Conservation (phyloP, 2,888 invertebrate genomes). For the Nephrotoma flavescens region DNA sequence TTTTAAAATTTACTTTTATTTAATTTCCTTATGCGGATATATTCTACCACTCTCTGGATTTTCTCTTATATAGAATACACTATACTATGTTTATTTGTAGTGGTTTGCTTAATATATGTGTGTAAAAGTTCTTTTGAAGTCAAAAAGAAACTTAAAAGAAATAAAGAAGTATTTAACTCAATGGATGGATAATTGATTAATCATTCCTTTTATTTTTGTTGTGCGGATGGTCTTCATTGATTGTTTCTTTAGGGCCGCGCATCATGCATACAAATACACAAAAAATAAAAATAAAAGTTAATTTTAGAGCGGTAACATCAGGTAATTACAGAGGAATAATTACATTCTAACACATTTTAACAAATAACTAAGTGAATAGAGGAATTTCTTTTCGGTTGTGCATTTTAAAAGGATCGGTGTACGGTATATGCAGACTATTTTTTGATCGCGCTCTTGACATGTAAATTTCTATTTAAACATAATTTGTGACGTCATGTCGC, state of each 20-base stretch:
- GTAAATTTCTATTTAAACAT: neutral
- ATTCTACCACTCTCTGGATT: neutral
- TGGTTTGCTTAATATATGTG: neutral
- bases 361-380: neutral
- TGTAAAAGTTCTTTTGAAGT: neutral
- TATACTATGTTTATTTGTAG: neutral
- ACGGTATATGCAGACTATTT: neutral
- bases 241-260: neutral
- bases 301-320: slow-evolving; percentile 3
- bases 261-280: neutral
- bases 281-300: neutral
- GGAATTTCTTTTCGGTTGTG: neutral
- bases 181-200: slow-evolving; percentile 4
- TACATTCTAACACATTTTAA: slow-evolving; percentile 2
- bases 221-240: neutral
- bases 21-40: neutral
- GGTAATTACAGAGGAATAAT: slow-evolving; percentile 2
- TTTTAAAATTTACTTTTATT: neutral
- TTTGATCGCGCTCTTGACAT: neutral
- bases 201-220: slow-evolving; percentile 1
- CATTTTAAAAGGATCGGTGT: neutral
- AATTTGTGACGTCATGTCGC: neutral
- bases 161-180: neutral
- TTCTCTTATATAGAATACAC: neutral
- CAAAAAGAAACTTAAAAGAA: neutral